Evolutionary conservation across 1,140 invertebrate genomes (phyloP), one percentile per base, ranked within the genome.

Genomic region (Dreissena polymorpha): DNA sequence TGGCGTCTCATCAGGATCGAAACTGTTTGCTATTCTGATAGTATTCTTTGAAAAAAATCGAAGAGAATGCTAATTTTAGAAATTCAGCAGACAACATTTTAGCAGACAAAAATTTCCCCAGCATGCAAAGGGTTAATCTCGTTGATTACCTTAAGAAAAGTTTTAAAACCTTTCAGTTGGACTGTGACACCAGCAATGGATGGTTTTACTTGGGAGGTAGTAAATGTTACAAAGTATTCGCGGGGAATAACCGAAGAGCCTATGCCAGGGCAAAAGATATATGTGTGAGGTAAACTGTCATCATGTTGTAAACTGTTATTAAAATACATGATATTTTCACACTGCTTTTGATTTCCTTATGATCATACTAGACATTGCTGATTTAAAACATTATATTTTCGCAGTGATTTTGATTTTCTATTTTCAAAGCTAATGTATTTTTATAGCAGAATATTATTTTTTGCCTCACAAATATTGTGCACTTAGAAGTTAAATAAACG

Each of bases 161-260:
- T n/a, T 53, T 21, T n/a, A 51, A n/a, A 53, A 23, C 21, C 25
- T 57, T 74, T 25, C 27, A 27, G 65, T 50, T 82, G 13, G 27
- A 27, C 39, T 82, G 79, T 72, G 71, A 82, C 53, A 63, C 49
- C n/a, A 18, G 2, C 18, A 72, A 60, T 18, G 79, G 79, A 23
- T 82, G 79, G 79, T 21, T 53, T 39, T 23, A 39, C 14, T 49
- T 12, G 0, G 57, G 39, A 1, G 29, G 57, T 7, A 0, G 13
- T 10, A 82, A 82, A 53, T 82, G 79, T 49, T 82, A 82, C 79
- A 82, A 68, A 65, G 21, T 82, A 5, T 82, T 73, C 57, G 16
- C 49, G 39, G 70, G 79, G 10, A 27, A 65, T 3, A 18, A 82
- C 49, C 57, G 18, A 72, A 73, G 70, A 49, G 0, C 79, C 6